Base-by-base conservation (phyloP, 2,797 vertebrate genomes). In the Menidia menidia region DNA sequence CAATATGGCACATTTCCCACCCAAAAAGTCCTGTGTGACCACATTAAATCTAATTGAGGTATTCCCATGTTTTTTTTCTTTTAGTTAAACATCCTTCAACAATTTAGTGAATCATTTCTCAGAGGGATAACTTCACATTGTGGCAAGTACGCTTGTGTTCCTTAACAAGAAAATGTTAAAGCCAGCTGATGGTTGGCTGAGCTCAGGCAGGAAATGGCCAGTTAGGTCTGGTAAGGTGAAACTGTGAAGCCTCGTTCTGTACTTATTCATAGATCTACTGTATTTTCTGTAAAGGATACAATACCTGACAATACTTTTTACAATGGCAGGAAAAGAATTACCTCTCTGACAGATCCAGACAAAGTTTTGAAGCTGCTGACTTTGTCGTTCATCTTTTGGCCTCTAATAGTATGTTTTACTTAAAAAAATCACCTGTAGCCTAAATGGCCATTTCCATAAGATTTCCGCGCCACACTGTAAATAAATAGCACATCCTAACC, bases 1-100 rank as follows among this genome's bases (percentile, higher is more conserved):
- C 35, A 75, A 69, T 86, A 89, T 92, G 89, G 83, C 88, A 90
- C 74, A 77, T 82, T 80, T 43, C 60, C 63, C 73, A 71, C 73
- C 74, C 43, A 55, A 82, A 48, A 56, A 33, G 35, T 19, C 6
- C 48, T 30, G 44, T 44, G 39, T 54, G 47, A 54, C 43, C 33
- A 50, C 50, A 47, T 30, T 53, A 82, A 77, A 59, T 42, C 55
- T 11, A 41, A 72, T 7, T 44, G 45, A 25, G 4, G 58, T 53
- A 63, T 65, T 43, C 31, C 6, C 16, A 45, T 10, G 30, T 43
- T 68, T 50, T 35, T 14, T 15, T 60, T 41, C 53, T 19, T 31
- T 31, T 19, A 30, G 44, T n/a, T 60, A 48, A 6, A 42, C 42
- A n/a, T 35, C 4, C 5, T 42, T 65, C 14, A 58, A 45, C 9